Evolutionary conservation across 2,797 vertebrate genomes (phyloP).

Genomic region (Phataginus tetradactyla): DNA sequence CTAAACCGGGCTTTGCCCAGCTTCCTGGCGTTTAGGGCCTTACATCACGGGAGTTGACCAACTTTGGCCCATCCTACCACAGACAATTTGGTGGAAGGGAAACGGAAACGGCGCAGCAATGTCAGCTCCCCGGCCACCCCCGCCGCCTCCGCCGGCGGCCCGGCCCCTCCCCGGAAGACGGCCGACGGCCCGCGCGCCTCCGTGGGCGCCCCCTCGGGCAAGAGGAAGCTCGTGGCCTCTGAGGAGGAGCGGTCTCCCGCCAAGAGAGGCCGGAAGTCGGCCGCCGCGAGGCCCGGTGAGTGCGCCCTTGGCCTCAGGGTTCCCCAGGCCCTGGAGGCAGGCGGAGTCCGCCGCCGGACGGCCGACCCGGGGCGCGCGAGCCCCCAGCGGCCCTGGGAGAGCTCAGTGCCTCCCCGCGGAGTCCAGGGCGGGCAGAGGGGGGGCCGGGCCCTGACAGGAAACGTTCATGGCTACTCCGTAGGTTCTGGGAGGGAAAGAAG

Average conservation of each 20-base stretch:
- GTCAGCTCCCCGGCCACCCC: constrained; percentile 85
- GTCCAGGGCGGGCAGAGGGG: not conserved
- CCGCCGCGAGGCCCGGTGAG: constrained; percentile 89
- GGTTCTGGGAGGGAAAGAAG: not conserved
- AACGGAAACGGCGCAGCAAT: constrained; percentile 92
- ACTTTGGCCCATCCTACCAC: not conserved
- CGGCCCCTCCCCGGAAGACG: constrained; percentile 88
- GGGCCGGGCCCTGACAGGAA: not conserved
- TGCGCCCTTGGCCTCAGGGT: not conserved
- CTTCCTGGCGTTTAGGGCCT: not conserved
- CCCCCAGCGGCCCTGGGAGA: not conserved
- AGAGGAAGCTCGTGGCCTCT: constrained; percentile 91
- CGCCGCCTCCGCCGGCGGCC: constrained; percentile 85
- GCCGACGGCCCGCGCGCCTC: constrained; percentile 88
- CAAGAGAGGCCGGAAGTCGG: constrained; percentile 94
- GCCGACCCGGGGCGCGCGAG: not conserved
- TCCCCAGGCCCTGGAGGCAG: not conserved
- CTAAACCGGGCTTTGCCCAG: not conserved
- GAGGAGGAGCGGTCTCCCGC: constrained; percentile 90
- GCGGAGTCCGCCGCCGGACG: not conserved
- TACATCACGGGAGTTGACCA: not conserved
- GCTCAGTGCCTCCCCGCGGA: not conserved
- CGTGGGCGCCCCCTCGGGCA: constrained; percentile 88
- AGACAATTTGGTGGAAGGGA: constrained; percentile 99
- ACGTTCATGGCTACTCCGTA: not conserved